Evolutionary conservation across 2,888 invertebrate species (phyloP), one percentile per base, ranked within the genome.

Genomic region (Caenorhabditis sp.): DNA sequence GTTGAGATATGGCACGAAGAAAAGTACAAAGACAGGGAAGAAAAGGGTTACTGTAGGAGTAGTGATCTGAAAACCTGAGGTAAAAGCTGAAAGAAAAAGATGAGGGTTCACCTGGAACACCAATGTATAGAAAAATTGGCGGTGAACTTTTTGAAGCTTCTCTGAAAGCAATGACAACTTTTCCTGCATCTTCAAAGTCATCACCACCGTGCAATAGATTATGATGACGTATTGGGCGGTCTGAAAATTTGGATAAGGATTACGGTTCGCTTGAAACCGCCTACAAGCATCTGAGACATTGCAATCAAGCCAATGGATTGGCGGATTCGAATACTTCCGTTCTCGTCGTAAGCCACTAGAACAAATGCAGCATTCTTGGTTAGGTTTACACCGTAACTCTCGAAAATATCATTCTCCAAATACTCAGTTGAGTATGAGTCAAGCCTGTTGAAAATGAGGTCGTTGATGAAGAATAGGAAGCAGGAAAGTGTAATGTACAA

Each of bases 271-370:
- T n/a, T n/a, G n/a, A n/a, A n/a, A n/a, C n/a, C n/a, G 31, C 31
- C 31, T 38, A 38, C 38, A 6, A 47, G 19, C 47, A 19, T 19
- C 5, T 19, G 19, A 8, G 47, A n/a, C 47, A 47, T 47, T n/a
- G 47, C 6, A 0, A 59, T 12, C 6, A 35, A 22, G 14, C 61
- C 61, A 6, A 61, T 6, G 22, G 41, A 41, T 12, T 61, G 31
- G 14, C 12, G 41, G 22, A 61, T 35, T 22, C 61, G 3, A 5
- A 61, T 22, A 19, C 22, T n/a, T 6, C 61, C 61, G 8, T 41
- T 41, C 22, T 61, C 24, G 41, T 61, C 61, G 41, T 61, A 61
- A 2, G 61, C 61, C 8, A 61, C 61, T 35, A 35, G 14, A 2
- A 24, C 61, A 41, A 61, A n/a, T 8, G 38, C 38, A 10, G 61